phyloP scores from a whole-genome alignment of 2,797 vertebrate genomes.

The Acipenser transmontanus region DNA sequence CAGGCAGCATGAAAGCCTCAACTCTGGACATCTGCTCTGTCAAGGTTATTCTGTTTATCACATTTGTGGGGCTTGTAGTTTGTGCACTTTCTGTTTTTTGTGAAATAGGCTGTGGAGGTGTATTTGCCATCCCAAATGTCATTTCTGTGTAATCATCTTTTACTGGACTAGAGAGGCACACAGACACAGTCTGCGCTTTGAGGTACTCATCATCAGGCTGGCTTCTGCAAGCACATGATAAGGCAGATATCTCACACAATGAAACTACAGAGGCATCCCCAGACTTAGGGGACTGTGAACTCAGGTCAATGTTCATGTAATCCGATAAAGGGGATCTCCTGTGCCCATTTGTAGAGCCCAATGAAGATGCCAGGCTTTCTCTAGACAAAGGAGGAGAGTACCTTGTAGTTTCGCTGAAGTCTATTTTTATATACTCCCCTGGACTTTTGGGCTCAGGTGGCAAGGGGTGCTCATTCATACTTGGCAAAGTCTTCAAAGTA shows the following conservation, averaged over 20 bases:
- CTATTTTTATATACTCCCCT: conserved; percentile 92
- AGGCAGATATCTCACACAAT: conserved; percentile 34
- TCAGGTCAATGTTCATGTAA: conserved; percentile 79
- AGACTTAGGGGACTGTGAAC: conserved; percentile 43
- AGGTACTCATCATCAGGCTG: conserved; percentile 38
- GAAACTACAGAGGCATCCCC: conserved; percentile 30
- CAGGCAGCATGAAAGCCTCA: conserved; percentile 75
- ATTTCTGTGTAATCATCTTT: conserved; percentile 88
- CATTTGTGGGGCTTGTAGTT: conserved; percentile 65
- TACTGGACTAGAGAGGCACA: conserved; percentile 43
- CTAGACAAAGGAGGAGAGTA: conserved; percentile 45
- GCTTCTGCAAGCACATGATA: conserved; percentile 21
- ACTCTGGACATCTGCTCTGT: conserved; percentile 61
- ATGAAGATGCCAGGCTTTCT: conserved; percentile 55
- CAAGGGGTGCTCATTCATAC: conserved; percentile 81
- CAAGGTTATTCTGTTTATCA: conserved; percentile 76
- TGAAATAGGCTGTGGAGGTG: conserved; percentile 55
- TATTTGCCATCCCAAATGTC: conserved; percentile 68
- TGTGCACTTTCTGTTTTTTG: conserved; percentile 58
- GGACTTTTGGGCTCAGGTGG: conserved; percentile 83
- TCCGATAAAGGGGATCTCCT: conserved; percentile 65
- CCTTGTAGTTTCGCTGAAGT: conserved; percentile 59
- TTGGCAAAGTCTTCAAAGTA: conserved; percentile 71
- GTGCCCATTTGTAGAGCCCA: conserved; percentile 53
- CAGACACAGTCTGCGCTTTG: conserved; percentile 39